These are phyloP conservation scores for Enhydra lutris DNA, from an alignment of 2,113 vertebrate genomes.

Conservation along the genomic window DNA sequence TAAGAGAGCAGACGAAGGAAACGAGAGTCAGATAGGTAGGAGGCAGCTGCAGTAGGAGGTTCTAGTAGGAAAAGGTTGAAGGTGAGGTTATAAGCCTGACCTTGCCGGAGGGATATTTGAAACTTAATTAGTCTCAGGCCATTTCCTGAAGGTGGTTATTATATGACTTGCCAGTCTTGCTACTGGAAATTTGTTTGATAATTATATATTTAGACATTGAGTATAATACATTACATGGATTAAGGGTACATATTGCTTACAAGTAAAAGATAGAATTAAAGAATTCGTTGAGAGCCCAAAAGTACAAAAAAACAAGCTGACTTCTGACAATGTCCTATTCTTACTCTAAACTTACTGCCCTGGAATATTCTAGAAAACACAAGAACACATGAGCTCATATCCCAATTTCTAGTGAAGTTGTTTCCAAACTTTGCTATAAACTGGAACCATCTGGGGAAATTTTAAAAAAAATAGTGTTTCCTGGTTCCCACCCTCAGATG, in stretches of 20 bases:
- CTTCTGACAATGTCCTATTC: background rate
- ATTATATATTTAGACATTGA: background rate
- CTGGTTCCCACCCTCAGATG: background rate
- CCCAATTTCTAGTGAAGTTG: background rate
- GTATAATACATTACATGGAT: background rate
- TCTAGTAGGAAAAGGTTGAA: background rate
- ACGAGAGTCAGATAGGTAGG: background rate
- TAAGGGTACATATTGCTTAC: background rate
- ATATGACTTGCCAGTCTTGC: background rate
- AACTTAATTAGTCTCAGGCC: background rate
- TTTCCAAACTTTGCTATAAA: background rate
- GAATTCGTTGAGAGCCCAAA: background rate
- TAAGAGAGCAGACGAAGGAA: background rate
- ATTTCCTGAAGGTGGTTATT: background rate
- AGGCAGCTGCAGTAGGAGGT: background rate
- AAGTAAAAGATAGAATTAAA: background rate
- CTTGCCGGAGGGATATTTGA: background rate
- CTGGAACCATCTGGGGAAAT: background rate
- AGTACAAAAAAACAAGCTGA: slow-evolving; percentile 7
- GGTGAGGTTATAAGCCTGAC: background rate
- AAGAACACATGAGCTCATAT: background rate
- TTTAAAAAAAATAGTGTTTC: background rate
- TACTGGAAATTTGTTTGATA: slow-evolving; percentile 15
- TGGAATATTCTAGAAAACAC: slow-evolving; percentile 19
- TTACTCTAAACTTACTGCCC: background rate